phyloP scores from a whole-genome alignment of 2,113 vertebrate species.

The Rhinichthys klamathensis region DNA sequence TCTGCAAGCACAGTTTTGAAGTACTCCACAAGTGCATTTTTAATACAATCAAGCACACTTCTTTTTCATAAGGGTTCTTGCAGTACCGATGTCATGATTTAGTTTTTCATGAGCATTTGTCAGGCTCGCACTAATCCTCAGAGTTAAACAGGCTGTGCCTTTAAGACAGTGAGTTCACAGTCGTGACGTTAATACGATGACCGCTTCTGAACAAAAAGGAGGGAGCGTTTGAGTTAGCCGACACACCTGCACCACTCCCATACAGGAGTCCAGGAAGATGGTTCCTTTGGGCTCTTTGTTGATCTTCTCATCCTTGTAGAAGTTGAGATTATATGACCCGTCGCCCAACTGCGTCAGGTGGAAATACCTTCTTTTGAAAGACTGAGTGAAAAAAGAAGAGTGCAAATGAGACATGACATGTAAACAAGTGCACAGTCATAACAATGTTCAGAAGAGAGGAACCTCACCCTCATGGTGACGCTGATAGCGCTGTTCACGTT shows the following conservation, averaged over 20 bases:
- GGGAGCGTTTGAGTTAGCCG: background rate
- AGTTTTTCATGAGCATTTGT: too few relatives aligned
- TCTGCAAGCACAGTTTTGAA: too few relatives aligned
- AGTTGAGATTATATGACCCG: constrained; percentile 97
- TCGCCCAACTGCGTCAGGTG: constrained; percentile 95
- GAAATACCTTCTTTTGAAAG: constrained; percentile 98
- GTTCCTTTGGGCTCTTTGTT: constrained; percentile 98
- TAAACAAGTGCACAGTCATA: background rate
- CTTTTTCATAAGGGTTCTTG: too few relatives aligned
- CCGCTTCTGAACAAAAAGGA: background rate
- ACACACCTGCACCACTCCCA: constrained; percentile 95
- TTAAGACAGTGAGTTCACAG: too few relatives aligned
- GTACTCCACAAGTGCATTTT: too few relatives aligned
- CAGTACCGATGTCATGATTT: too few relatives aligned
- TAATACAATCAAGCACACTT: too few relatives aligned
- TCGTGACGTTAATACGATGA: background rate
- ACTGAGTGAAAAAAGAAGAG: constrained; percentile 73
- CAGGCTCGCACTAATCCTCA: too few relatives aligned
- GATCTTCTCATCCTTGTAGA: constrained; percentile 99
- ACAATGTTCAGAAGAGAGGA: background rate
- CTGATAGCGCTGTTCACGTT: constrained; percentile 99
- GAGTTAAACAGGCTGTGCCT: too few relatives aligned
- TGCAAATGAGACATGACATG: background rate
- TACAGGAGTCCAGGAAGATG: constrained; percentile 98
- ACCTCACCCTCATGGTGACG: constrained; percentile 96